phyloP scores from a whole-genome alignment of 2,888 invertebrate genomes.

The Acanthosepion esculentum region DNA sequence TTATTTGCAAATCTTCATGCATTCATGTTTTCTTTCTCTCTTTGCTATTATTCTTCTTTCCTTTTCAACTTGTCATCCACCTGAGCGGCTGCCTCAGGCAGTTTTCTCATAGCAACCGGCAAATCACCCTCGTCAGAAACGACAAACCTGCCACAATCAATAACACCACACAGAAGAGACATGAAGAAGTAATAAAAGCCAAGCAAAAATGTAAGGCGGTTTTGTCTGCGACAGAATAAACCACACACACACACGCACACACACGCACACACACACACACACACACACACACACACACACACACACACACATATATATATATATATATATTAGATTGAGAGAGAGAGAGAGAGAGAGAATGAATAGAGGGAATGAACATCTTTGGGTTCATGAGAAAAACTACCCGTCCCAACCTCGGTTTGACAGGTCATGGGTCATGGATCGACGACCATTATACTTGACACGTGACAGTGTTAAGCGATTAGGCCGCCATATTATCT shows the following conservation, averaged over 20 bases:
- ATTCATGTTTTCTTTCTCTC: too few relatives aligned
- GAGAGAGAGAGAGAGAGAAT: background rate
- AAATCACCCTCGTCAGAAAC: background rate
- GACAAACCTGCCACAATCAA: background rate
- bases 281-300: too few relatives aligned
- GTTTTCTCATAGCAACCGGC: slow-evolving; percentile 4
- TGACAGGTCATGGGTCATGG: slow-evolving; percentile 22
- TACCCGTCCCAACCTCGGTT: background rate
- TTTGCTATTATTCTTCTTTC: too few relatives aligned
- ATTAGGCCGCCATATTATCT: background rate
- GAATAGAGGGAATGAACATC: background rate
- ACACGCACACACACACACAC: too few relatives aligned
- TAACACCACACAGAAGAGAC: background rate
- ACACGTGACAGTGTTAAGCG: slow-evolving; percentile 1
- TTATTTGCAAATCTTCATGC: too few relatives aligned
- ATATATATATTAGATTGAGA: too few relatives aligned
- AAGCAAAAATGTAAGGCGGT: background rate
- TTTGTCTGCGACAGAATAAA: background rate
- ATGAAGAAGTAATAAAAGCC: background rate
- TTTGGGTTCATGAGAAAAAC: background rate
- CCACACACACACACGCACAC: too few relatives aligned
- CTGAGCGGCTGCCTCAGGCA: background rate
- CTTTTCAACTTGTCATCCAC: too few relatives aligned
- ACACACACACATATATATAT: too few relatives aligned
- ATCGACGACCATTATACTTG: slow-evolving; percentile 22